These are phyloP conservation scores for Calyptommatus sinebrachiatus DNA, from an alignment of 2,113 vertebrate genomes.

Conservation along the genomic window DNA sequence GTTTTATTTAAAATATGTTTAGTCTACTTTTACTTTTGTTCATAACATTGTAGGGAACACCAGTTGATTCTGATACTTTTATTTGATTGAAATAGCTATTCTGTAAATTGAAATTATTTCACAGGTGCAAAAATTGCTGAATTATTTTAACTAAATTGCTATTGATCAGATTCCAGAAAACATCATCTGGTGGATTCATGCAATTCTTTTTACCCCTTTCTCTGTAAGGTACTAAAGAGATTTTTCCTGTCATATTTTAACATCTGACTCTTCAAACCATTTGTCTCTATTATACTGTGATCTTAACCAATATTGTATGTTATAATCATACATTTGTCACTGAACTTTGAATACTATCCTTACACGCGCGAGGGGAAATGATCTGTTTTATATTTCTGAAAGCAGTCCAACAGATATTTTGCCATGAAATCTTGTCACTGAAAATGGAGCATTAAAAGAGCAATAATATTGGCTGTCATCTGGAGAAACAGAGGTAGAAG, in stretches of 20 bases:
- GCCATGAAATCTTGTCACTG: neutral
- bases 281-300: slow-evolving; percentile 40
- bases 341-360: slow-evolving; percentile 25
- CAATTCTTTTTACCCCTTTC: slow-evolving; percentile 38
- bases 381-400: slow-evolving; percentile 7
- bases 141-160: slow-evolving; percentile 61
- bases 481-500: neutral
- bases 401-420: neutral
- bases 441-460: neutral
- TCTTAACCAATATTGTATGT: slow-evolving; percentile 42
- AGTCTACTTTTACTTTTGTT: slow-evolving; percentile 42
- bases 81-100: slow-evolving; percentile 24
- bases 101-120: slow-evolving; percentile 60
- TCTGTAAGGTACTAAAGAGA: slow-evolving; percentile 56
- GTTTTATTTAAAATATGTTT: slow-evolving; percentile 38
- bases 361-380: neutral
- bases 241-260: slow-evolving; percentile 64
- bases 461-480: neutral
- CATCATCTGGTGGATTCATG: slow-evolving; percentile 50
- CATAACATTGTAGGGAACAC: slow-evolving; percentile 52
- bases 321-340: slow-evolving; percentile 34
- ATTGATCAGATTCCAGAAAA: slow-evolving; percentile 60
- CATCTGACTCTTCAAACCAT: slow-evolving; percentile 55
- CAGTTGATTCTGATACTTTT: slow-evolving; percentile 46
- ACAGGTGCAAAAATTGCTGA: slow-evolving; percentile 61